Evolutionary conservation across 2,888 invertebrate species (phyloP), one percentile per base, ranked within the genome.

Genomic region (Hartigia nigra): DNA sequence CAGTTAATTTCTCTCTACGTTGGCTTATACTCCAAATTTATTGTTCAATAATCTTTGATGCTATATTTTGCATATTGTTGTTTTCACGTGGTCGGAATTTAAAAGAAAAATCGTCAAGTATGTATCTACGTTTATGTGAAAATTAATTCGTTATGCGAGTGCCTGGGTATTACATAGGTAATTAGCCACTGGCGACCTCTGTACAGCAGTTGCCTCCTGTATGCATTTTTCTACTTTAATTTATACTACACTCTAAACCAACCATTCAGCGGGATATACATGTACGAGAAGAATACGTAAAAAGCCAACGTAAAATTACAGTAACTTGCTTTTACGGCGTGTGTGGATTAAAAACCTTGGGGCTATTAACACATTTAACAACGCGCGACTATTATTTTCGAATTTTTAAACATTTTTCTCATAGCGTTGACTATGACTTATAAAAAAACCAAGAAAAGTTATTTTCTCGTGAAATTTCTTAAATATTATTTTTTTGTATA

Each of bases 141-240:
- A 82, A 84, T 85, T 84, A 85, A 82, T 84, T 77, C 76, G 79
- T 85, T 77, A 80, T 69, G 77, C 75, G 78, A 69, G 35, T n/a
- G 31, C 34, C 76, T 23, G 31, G 79, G 77, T 77, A 75, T 55
- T 55, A 77, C 78, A 77, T 75, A 74, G 80, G 83, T 80, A 85
- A 85, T 85, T 83, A 85, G 84, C 32, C 32, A 35, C 31, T 70
- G 69, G 69, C 37, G 69, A n/a, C 14, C 32, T 72, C 35, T 69
- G 39, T 23, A 55, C 55, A 55, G 23, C 55, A 55, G 72, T 72
- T 23, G 11, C n/a, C 14, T 34, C 72, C 5, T 31, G 31, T 72
- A 34, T 72, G 72, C 31, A 72, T 31, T 72, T 72, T 72, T 32
- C 72, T 23, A 32, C 72, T 72, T 72, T 72, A 31, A 72, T 72